A percentile compares a stretch with the other conserved stretches of the same genome.
Evolutionary conservation across 2,888 invertebrate genomes (phyloP).

Genomic region (Sminthurinus aureus): DNA sequence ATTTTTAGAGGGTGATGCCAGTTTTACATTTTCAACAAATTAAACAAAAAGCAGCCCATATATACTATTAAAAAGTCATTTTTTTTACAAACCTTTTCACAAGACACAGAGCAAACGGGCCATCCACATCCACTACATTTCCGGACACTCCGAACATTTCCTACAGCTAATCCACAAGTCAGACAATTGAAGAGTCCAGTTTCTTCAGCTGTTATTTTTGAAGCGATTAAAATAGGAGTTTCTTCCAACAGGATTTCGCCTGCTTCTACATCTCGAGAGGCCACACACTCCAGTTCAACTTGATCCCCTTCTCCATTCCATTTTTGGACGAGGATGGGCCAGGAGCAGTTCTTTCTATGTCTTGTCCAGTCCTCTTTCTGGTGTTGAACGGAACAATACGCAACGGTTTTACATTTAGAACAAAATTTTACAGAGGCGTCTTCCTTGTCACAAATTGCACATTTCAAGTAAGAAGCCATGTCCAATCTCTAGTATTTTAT

Average conservation of each 20-base stretch:
- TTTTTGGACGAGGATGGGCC: constrained; percentile 27
- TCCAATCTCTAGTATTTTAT: no score
- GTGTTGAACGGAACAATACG: not conserved
- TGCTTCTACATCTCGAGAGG: constrained; percentile 35
- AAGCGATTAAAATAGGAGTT: not conserved
- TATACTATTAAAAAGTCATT: no score
- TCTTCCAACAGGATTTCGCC: constrained; percentile 38
- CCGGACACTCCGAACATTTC: no score
- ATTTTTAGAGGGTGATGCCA: no score
- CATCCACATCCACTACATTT: no score
- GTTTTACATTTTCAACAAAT: no score
- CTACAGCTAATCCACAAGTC: no score
- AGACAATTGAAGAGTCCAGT: no score
- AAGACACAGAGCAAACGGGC: no score
- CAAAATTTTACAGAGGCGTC: not conserved
- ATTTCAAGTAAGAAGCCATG: not conserved
- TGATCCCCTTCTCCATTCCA: constrained; percentile 19
- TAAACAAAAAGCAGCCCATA: no score
- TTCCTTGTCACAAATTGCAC: not conserved
- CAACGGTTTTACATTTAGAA: not conserved
- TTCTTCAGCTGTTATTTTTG: no score
- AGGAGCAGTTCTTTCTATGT: constrained; percentile 20
- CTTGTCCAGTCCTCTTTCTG: not conserved
- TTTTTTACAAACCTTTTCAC: no score
- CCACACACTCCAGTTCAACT: constrained; percentile 27